A percentile compares a stretch with the other conserved stretches of the same genome.
These are phyloP conservation scores for Epiperipatus broadwayi DNA, from an alignment of 2,888 invertebrate genomes.

Conservation along the genomic window DNA sequence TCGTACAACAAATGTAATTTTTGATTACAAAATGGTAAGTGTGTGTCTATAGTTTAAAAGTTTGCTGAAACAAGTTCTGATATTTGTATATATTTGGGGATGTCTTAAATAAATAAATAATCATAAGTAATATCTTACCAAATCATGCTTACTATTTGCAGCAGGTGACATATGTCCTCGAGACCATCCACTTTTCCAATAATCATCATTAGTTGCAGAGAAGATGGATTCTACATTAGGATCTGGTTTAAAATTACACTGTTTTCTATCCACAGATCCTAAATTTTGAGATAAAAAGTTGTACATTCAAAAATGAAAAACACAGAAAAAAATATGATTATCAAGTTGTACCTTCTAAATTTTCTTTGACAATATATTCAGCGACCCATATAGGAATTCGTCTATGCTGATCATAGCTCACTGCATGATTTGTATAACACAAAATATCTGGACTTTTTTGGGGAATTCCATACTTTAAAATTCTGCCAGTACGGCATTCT, in stretches of 20 bases:
- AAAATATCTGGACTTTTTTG: no score
- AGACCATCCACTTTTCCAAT: conserved; percentile 25
- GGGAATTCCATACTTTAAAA: no score
- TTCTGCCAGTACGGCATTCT: no score
- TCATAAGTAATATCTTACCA: no score
- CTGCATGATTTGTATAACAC: conserved; percentile 23
- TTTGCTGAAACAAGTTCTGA: no score
- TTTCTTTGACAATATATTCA: conserved; percentile 21
- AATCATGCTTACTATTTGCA: conserved; percentile 23
- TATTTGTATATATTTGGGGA: no score
- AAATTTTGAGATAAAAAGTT: no score
- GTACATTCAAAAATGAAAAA: no score
- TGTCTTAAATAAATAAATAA: background rate
- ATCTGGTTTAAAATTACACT: conserved; percentile 22
- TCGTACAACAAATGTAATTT: background rate
- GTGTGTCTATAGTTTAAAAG: no score
- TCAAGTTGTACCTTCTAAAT: conserved; percentile 18
- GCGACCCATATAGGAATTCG: conserved; percentile 26
- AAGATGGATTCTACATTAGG: conserved; percentile 20
- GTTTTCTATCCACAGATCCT: conserved; percentile 22
- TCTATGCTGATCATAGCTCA: conserved; percentile 23
- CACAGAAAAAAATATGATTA: background rate
- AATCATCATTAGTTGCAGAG: conserved; percentile 23
- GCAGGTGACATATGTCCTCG: conserved; percentile 28
- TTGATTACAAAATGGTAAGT: no score